Base-by-base conservation (phyloP, 2,888 invertebrate genomes). In the Platycheirus rosarum region DNA sequence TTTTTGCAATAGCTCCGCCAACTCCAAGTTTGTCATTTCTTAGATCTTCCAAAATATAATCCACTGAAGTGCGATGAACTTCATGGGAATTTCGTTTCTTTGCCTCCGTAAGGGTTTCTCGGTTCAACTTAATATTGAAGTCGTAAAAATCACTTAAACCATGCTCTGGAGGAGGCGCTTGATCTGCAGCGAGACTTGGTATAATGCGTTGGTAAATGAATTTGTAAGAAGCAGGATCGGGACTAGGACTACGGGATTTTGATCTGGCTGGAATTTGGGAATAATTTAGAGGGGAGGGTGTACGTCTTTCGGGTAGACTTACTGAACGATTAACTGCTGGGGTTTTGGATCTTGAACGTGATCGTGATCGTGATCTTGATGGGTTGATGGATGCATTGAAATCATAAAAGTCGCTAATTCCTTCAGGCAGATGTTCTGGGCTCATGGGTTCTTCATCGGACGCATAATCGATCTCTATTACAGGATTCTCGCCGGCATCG, bases 391-490 rank as follows among this genome's bases (percentile, higher is more conserved):
- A 89, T 14, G 89, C 90, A 7, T 88, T 87, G 63, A 90, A 90
- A 46, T 90, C 90, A 20, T 90, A 90, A 42, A 90, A 90, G 57
- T 90, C 90, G 79, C 90, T 90, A 2, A 90, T 73, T 0, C 90
- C 90, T 82, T 90, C 88, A 87, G 89, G 86, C 0, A 90, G 57
- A 2, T 88, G 74, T 29, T 87, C 77, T 40, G 37, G 46, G 1
- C 88, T 86, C 88, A 89, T 89, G 0, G 88, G 84, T 4, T 85
- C 88, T n/a, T 86, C 87, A 32, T 89, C 89, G 11, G 87, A 85
- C 13, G 88, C 84, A 16, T 69, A 76, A 2, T 86, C 86, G 6
- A 89, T 57, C 9, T 71, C 84, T 11, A 87, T 86, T 5, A 57
- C 53, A 2, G 80, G 80, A 48, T 75, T 80, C n/a, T 32, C 32